These are phyloP conservation scores for Pteria penguin DNA, from an alignment of 2,888 invertebrate genomes.

Conservation along the genomic window DNA sequence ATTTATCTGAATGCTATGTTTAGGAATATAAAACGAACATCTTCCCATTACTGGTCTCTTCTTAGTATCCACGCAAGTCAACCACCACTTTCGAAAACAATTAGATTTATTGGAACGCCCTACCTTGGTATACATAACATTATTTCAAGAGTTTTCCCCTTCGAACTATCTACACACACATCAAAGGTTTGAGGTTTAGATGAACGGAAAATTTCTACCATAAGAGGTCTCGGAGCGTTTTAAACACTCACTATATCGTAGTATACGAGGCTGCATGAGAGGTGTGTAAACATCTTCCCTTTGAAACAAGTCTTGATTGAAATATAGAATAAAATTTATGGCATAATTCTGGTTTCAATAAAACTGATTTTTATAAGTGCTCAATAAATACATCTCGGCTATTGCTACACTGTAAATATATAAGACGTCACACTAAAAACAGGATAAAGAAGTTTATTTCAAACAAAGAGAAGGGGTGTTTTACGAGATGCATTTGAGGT, in stretches of 20 bases:
- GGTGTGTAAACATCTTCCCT: conserved; percentile 14
- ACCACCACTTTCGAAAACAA: neutral
- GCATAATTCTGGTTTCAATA: neutral
- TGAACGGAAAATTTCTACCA: neutral
- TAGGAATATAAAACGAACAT: too few species aligned
- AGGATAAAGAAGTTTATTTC: too few species aligned
- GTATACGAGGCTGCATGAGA: conserved; percentile 1
- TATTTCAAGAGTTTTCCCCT: neutral
- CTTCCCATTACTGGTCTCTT: too few species aligned
- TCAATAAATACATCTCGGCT: neutral
- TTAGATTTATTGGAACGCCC: neutral
- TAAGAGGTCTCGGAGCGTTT: neutral
- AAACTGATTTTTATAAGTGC: neutral
- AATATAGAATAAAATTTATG: neutral
- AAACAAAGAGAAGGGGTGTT: too few species aligned
- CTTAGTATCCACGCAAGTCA: too few species aligned
- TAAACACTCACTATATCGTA: neutral
- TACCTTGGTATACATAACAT: neutral
- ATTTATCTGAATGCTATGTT: too few species aligned
- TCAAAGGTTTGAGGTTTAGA: neutral
- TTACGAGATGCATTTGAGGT: too few species aligned
- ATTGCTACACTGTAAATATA: too few species aligned
- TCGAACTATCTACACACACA: neutral
- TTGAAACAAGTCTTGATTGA: neutral
- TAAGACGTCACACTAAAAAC: too few species aligned